Percentiles rank a stretch among this genome's conserved stretches.
phyloP scores from a whole-genome alignment of 2,888 invertebrate genomes.

The Nymphalis urticae region DNA sequence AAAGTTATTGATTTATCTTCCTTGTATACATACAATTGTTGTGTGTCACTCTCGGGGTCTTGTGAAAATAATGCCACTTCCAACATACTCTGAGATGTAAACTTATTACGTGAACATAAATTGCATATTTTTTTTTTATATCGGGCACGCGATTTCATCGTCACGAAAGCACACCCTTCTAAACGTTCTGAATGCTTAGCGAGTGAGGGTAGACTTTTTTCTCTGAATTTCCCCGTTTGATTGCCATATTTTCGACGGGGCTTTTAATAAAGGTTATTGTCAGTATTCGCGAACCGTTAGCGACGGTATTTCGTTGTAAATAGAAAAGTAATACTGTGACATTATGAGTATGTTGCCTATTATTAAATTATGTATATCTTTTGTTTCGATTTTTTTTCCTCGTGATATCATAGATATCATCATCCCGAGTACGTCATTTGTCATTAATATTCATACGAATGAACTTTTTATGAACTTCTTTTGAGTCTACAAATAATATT shows the following conservation, averaged over 20 bases:
- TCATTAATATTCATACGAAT: neutral
- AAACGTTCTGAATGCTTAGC: constrained; percentile 39
- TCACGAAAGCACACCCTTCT: constrained; percentile 57
- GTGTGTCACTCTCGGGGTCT: too few relatives aligned
- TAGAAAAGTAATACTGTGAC: constrained; percentile 40
- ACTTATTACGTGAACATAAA: constrained; percentile 66
- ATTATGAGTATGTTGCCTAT: constrained; percentile 35
- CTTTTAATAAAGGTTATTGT: constrained; percentile 45
- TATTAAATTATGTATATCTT: constrained; percentile 30
- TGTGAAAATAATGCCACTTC: neutral
- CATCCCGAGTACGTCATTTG: neutral
- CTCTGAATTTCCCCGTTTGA: constrained; percentile 44
- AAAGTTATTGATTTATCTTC: too few relatives aligned
- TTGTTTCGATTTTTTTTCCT: constrained; percentile 19
- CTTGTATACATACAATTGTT: too few relatives aligned
- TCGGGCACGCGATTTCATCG: constrained; percentile 64
- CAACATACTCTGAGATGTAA: neutral
- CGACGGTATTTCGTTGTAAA: constrained; percentile 38
- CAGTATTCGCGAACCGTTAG: constrained; percentile 40
- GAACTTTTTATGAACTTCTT: too few relatives aligned
- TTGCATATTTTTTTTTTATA: constrained; percentile 56
- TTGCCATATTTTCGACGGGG: constrained; percentile 45
- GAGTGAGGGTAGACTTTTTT: constrained; percentile 39
- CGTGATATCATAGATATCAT: constrained; percentile 12
- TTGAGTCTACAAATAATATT: too few relatives aligned